Evolutionary conservation across 2,113 vertebrate species (phyloP).

Genomic region (Anarhynchus alexandrinus): DNA sequence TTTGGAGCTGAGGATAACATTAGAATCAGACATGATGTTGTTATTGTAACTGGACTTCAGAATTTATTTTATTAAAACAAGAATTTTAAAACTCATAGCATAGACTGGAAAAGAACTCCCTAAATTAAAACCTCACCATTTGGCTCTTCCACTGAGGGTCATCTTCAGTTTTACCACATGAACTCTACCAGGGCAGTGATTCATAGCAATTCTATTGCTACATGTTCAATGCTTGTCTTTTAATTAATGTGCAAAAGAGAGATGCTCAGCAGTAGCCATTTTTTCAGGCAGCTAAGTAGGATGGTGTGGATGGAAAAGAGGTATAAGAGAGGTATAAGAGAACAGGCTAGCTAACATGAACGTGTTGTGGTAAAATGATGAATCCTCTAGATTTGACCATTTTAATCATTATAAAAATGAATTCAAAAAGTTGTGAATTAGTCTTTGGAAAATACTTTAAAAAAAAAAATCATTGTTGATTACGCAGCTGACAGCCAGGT

Average conservation of each 20-base stretch:
- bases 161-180: neutral
- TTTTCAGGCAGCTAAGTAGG: neutral
- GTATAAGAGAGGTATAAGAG: neutral
- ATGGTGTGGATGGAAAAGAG: neutral
- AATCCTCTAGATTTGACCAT: neutral
- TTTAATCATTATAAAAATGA: neutral
- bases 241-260: neutral
- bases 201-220: neutral
- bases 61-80: neutral
- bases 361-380: neutral
- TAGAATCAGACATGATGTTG: neutral
- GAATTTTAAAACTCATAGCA: neutral
- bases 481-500: neutral
- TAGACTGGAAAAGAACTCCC: neutral
- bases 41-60: neutral
- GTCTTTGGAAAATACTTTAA: neutral
- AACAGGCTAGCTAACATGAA: neutral
- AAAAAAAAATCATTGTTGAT: neutral
- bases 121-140: neutral
- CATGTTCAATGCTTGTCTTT: neutral
- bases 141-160: neutral
- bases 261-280: neutral
- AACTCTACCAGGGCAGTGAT: neutral
- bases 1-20: neutral
- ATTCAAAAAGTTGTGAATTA: neutral